Evolutionary conservation across 1,140 invertebrate genomes (phyloP).

Genomic region (Bombus turneri): DNA sequence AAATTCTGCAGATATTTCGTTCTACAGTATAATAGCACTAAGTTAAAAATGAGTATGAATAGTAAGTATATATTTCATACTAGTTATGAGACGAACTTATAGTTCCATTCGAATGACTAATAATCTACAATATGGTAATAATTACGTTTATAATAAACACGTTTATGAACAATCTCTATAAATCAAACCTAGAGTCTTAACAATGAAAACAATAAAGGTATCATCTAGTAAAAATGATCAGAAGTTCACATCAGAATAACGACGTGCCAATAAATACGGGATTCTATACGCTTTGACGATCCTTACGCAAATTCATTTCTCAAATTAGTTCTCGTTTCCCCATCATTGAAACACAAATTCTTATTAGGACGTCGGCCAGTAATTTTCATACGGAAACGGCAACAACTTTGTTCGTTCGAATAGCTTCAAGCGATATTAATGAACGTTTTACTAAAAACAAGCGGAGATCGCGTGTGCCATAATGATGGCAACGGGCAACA

Average conservation of each 20-base stretch:
- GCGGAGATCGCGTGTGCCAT: not conserved
- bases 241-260: too few species aligned
- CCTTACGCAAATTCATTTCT: not conserved
- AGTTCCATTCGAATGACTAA: too few species aligned
- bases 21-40: not conserved
- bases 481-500: not conserved
- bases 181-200: not conserved
- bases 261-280: not conserved
- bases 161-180: not conserved
- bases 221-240: not conserved
- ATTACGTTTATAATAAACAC: too few species aligned
- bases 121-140: too few species aligned
- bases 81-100: too few species aligned
- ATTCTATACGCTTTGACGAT: not conserved
- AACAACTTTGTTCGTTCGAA: not conserved
- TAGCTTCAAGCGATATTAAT: conserved; percentile 11
- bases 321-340: not conserved
- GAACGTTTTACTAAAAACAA: conserved; percentile 18
- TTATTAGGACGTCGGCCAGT: not conserved
- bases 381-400: not conserved
- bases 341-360: not conserved
- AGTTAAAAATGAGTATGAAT: too few species aligned
- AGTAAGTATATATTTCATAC: too few species aligned
- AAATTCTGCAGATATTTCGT: not conserved
- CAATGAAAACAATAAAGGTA: not conserved